phyloP scores from a whole-genome alignment of 2,888 invertebrate species.

The Chrysina gloriosa region DNA sequence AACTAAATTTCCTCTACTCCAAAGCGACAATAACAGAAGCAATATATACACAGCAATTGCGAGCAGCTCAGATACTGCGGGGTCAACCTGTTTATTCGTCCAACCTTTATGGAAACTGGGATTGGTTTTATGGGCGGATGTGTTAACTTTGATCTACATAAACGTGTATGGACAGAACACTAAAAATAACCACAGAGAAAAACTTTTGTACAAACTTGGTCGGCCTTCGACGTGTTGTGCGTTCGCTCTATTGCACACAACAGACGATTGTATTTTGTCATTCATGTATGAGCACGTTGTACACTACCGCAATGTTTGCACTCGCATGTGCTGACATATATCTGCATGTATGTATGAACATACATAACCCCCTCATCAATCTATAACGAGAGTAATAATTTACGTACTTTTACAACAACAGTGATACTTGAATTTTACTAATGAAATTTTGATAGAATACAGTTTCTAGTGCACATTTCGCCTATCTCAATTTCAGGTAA shows the following conservation, averaged over 20 bases:
- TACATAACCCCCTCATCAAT: too few relatives aligned
- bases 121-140: constrained; percentile 59
- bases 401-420: too few relatives aligned
- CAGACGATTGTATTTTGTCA: constrained; percentile 62
- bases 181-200: constrained; percentile 52
- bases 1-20: constrained; percentile 49
- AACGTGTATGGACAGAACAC: constrained; percentile 43
- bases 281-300: constrained; percentile 59
- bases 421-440: too few relatives aligned
- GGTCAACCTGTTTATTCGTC: constrained; percentile 33
- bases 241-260: constrained; percentile 58
- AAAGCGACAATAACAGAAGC: constrained; percentile 13
- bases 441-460: too few relatives aligned
- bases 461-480: too few relatives aligned
- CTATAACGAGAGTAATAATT: too few relatives aligned
- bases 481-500: too few relatives aligned
- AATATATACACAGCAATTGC: constrained; percentile 15
- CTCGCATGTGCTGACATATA: not conserved
- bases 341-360: not conserved
- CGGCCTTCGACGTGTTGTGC: constrained; percentile 59
- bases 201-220: constrained; percentile 60
- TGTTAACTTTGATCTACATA: constrained; percentile 59
- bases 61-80: constrained; percentile 26
- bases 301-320: constrained; percentile 27
- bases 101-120: constrained; percentile 52